A percentile compares a stretch with the other conserved stretches of the same genome.
Evolutionary conservation across 2,113 vertebrate genomes (phyloP).

Genomic region (Acanthochromis polyacanthus): DNA sequence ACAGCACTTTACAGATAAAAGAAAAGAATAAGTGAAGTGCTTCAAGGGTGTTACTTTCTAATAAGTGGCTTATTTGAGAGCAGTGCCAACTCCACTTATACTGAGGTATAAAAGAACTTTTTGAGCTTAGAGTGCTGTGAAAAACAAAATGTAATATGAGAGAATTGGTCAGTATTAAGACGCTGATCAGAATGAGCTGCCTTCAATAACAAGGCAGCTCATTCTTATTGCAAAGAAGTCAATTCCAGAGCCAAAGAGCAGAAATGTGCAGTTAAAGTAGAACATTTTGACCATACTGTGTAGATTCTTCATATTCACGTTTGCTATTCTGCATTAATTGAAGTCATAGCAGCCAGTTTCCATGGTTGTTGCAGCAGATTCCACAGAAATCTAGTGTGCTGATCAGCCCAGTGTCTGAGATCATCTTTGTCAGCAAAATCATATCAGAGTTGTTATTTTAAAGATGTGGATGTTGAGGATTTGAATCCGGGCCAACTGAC

Average conservation of each 20-base stretch:
- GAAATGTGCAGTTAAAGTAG: background rate
- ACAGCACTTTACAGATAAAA: background rate
- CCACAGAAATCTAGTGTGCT: background rate
- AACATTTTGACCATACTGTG: background rate
- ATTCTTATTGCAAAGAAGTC: background rate
- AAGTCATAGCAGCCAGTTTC: background rate
- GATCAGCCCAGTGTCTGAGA: background rate
- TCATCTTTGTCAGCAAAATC: background rate
- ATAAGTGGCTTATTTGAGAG: background rate
- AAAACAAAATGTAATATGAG: conserved; percentile 1
- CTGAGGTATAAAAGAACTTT: background rate
- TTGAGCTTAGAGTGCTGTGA: background rate
- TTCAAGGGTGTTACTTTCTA: background rate
- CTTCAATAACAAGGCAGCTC: background rate
- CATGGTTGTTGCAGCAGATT: background rate
- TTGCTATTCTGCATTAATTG: background rate
- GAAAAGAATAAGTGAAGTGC: conserved; percentile 1
- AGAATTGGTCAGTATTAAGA: background rate
- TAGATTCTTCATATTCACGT: background rate
- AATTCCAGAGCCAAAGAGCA: too few relatives aligned
- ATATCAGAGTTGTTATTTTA: too few relatives aligned
- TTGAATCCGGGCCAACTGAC: background rate
- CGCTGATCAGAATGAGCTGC: background rate
- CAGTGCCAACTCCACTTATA: background rate
- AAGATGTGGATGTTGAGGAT: background rate